Percentiles rank a stretch among this genome's conserved stretches.
phyloP scores from a whole-genome alignment of 2,888 invertebrate genomes.

The Trichacis sp. region DNA sequence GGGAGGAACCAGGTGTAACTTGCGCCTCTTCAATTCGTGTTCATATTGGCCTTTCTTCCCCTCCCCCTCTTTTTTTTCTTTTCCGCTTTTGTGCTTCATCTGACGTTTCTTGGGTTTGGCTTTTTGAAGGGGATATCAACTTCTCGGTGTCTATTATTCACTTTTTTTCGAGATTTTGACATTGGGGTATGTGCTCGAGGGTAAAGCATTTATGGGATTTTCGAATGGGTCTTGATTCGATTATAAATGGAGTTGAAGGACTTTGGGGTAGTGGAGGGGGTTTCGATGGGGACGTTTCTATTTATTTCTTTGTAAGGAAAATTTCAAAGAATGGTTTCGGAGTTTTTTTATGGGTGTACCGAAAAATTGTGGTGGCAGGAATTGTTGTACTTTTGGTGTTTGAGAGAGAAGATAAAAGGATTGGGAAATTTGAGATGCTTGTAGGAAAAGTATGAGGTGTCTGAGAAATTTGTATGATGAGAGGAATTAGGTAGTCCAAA shows the following conservation, averaged over 20 bases:
- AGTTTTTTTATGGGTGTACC: too few relatives aligned
- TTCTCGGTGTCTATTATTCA: conserved; percentile 12
- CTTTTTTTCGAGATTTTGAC: background rate
- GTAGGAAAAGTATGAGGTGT: too few relatives aligned
- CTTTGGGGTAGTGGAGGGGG: background rate
- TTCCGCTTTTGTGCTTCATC: conserved; percentile 45
- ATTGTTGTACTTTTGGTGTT: too few relatives aligned
- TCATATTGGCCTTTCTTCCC: too few relatives aligned
- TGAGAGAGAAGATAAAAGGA: too few relatives aligned
- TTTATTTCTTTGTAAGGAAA: too few relatives aligned
- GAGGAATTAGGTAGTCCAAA: too few relatives aligned
- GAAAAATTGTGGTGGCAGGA: too few relatives aligned
- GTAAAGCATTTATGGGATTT: background rate
- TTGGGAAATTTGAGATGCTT: too few relatives aligned
- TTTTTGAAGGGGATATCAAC: conserved; percentile 12
- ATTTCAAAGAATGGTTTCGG: too few relatives aligned
- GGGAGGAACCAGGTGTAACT: conserved; percentile 32
- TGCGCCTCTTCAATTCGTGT: conserved; percentile 10
- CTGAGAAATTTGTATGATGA: too few relatives aligned
- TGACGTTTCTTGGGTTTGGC: background rate
- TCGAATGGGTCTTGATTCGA: background rate
- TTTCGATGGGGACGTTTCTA: background rate
- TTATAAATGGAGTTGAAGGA: conserved; percentile 6
- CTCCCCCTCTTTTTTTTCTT: background rate
- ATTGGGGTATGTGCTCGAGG: background rate